A percentile compares a stretch with the other conserved stretches of the same genome.
Conservation (phyloP, 2,888 invertebrate genomes). For the Azorinus chamasolen region DNA sequence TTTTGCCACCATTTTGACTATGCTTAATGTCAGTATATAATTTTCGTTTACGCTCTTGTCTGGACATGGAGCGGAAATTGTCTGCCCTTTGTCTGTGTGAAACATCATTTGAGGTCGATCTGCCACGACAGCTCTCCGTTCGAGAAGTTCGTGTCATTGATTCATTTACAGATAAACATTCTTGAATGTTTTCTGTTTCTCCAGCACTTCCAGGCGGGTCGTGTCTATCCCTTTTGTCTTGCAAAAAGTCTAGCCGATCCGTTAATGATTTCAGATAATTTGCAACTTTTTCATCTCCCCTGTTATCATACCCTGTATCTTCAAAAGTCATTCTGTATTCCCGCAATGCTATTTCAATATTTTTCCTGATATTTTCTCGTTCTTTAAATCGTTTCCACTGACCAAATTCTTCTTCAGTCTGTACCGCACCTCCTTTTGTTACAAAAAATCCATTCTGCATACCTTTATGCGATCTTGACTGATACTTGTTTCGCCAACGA, state of each 20-base stretch:
- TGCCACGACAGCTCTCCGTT: no score
- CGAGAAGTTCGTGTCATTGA: no score
- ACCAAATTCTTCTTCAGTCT: constrained; percentile 21
- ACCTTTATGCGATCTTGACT: not conserved
- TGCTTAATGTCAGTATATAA: no score
- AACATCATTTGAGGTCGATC: no score
- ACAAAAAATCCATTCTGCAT: not conserved
- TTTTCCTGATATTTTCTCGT: constrained; percentile 27
- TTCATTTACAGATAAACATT: no score
- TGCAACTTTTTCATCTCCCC: constrained; percentile 47
- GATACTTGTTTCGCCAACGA: constrained; percentile 39
- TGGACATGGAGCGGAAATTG: no score
- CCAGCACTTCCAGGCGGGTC: no score
- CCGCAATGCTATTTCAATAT: constrained; percentile 46
- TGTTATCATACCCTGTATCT: constrained; percentile 29
- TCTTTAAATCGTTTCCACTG: constrained; percentile 43
- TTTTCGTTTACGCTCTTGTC: no score
- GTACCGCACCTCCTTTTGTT: constrained; percentile 11
- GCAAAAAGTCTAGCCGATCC: constrained; percentile 34
- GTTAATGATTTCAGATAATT: constrained; percentile 38
- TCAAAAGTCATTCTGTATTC: constrained; percentile 44
- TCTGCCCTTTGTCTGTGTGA: no score
- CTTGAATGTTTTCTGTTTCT: no score
- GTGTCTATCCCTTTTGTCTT: constrained; percentile 23
- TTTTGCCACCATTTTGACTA: no score